phyloP scores from a whole-genome alignment of 2,797 vertebrate genomes.

The Ara ararauna region DNA sequence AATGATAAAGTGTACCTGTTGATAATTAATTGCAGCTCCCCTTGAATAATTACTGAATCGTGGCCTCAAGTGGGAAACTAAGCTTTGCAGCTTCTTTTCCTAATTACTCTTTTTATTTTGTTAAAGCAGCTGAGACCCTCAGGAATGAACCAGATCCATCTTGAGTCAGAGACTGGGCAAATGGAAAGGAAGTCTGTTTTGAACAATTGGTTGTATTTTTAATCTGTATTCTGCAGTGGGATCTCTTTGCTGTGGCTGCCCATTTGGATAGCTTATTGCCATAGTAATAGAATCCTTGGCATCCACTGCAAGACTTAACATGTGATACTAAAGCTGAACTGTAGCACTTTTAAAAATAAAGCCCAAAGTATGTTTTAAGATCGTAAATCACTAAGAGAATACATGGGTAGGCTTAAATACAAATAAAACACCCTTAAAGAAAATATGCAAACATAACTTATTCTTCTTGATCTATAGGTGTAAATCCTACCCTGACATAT shows the following conservation, averaged over 20 bases:
- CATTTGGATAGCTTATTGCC: neutral
- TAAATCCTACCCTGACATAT: constrained; percentile 41
- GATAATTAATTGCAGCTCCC: neutral
- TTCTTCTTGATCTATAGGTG: constrained; percentile 42
- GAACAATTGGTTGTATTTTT: neutral
- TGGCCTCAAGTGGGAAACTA: neutral
- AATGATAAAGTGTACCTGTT: neutral
- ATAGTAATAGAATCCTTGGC: neutral
- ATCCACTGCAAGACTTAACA: neutral
- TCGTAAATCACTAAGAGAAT: constrained; percentile 17
- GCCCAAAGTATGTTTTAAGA: neutral
- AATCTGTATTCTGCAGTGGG: neutral
- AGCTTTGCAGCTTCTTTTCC: constrained; percentile 5
- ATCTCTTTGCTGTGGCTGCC: neutral
- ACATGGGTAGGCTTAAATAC: constrained; percentile 20
- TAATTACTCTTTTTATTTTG: neutral
- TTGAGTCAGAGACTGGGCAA: neutral
- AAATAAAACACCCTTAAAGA: constrained; percentile 27
- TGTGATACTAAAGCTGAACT: constrained; percentile 12
- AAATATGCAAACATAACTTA: constrained; percentile 38
- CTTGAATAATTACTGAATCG: constrained; percentile 10
- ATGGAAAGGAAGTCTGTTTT: neutral
- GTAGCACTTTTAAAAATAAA: constrained; percentile 8
- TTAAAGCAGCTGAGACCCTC: neutral
- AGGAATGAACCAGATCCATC: neutral